phyloP scores from a whole-genome alignment of 2,113 vertebrate species.

The Camelus dromedarius region DNA sequence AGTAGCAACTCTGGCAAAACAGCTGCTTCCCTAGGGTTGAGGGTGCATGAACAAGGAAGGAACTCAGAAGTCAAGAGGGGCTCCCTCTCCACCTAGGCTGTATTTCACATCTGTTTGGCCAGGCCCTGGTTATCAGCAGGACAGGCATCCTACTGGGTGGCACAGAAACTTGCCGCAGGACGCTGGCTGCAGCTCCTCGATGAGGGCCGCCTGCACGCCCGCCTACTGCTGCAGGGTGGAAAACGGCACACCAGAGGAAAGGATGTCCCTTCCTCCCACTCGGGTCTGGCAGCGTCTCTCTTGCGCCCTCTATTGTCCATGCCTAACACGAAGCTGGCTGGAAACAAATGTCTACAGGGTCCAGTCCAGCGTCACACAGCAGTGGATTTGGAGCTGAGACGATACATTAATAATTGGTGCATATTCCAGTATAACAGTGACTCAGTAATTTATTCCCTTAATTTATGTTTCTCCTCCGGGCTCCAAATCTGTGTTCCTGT shows the following conservation, averaged over 20 bases:
- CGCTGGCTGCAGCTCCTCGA: neutral
- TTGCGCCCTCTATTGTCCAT: neutral
- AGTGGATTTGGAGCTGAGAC: neutral
- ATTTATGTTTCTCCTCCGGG: neutral
- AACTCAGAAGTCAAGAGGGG: neutral
- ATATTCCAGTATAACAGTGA: neutral
- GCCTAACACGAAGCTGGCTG: neutral
- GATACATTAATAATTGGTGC: neutral
- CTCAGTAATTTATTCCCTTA: neutral
- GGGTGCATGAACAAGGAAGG: neutral
- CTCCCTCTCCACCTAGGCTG: neutral
- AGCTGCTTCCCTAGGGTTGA: no score
- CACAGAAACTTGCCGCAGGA: neutral
- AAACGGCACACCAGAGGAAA: fast-evolving
- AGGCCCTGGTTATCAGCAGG: neutral
- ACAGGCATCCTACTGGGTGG: no score
- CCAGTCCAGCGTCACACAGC: neutral
- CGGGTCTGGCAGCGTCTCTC: neutral
- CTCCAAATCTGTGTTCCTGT: neutral
- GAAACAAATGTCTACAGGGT: neutral
- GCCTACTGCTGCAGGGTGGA: neutral
- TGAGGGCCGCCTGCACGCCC: neutral
- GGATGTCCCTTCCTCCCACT: no score
- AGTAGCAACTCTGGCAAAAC: neutral
- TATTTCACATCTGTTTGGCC: neutral